Evolutionary conservation across 1,140 invertebrate species (phyloP), one percentile per base, ranked within the genome.

Genomic region (Scaptomyza graminum): DNA sequence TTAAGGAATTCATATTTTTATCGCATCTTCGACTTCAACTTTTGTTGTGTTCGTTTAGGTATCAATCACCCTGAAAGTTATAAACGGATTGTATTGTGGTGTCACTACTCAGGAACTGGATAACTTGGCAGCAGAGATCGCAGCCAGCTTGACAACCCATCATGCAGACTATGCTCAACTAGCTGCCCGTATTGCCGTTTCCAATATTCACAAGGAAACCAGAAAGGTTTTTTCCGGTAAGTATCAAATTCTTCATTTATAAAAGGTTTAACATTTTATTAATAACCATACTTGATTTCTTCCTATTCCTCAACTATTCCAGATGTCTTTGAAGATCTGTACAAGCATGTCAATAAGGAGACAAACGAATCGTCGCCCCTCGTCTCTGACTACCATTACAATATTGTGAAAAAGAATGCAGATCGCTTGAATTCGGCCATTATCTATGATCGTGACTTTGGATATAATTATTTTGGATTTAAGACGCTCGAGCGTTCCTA

Each of bases 401-500:
- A 96, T 39, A 95, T 99, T 50, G 96, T 99, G 2, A 95, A 96
- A 93, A 94, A 96, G 28, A 95, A 99, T 93, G 95, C 97, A 28
- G 97, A 98, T 61, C 93, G 93, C 83, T 91, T 99, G 0, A 98
- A 99, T 92, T 98, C 97, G n/a, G 96, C 97, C 3, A 99, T 99
- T 77, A 97, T 99, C 52, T 99, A 99, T 92, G 97, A 99, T 87
- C 94, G 99, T 76, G 99, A 99, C 93, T 99, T 98, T 90, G 96
- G 94, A 61, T 99, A 99, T 92, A 99, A 98, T 91, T 99, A 99
- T 91, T 99, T 99, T 94, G 99, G 98, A 39, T 99, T 99, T 84
- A 99, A 99, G 94, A 99, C 99, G 4, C 92, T 99, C 50, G 99
- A 99, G 90, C 93, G 97, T 67, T 99, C 98, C 1, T 99, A 99